Evolutionary conservation across 2,888 invertebrate species (phyloP), one percentile per base, ranked within the genome.

Genomic region (Gibbula magus): DNA sequence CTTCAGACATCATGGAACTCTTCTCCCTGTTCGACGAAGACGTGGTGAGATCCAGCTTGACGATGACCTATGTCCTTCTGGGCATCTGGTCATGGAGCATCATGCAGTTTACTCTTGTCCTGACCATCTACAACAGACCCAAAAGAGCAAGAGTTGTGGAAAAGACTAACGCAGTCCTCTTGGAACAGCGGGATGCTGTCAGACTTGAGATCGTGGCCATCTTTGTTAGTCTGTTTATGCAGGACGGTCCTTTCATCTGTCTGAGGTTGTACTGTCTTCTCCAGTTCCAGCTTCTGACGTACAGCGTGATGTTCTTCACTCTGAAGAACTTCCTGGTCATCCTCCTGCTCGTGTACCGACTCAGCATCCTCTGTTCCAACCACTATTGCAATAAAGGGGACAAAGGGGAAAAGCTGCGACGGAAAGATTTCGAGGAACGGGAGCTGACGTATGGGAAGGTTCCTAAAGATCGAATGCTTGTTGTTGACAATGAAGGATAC

Each of bases 181-280:
- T 51, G 51, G 67, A 78, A 51, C 22, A 51, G 16, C 52, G 32
- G 22, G 52, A 67, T 5, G 52, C 29, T 0, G 53, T 70, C 0
- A 29, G 22, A 35, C 22, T 81, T 3, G 67, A 79, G 61, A 74
- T 79, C n/a, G 16, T 81, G n/a, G 77, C 73, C 22, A 81, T 79
- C 61, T 77, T 79, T 45, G 54, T 80, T 32, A 83, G 82, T 18
- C 56, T 87, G 20, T 67, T 85, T 18, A 75, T 88, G 8, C 88
- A 88, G 79, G 88, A 89, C 70, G 86, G 85, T 1, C 87, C 88
- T 8, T 89, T 89, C 80, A 81, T 89, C 25, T 81, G 75, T 22
- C 79, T 89, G 29, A 88, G 93, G 0, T 94, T 97, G 1, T 94
- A 97, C 51, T 95, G 97, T 70, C 97, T 98, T 81, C 94, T 96